Conservation (phyloP, 2,888 invertebrate species). For the Drosophila tanythrix region DNA sequence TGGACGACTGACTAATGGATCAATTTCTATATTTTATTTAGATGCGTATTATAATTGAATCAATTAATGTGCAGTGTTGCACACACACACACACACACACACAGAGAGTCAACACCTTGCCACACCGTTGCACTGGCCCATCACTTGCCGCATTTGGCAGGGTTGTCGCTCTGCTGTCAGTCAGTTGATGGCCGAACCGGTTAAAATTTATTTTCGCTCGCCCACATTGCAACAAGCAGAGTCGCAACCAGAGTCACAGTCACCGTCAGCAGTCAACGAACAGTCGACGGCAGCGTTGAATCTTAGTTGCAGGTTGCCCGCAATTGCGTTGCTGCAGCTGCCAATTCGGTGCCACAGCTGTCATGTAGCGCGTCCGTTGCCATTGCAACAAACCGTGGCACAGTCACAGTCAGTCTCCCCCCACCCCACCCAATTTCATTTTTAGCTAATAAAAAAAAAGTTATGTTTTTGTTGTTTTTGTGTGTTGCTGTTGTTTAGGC, state of each 20-base stretch:
- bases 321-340: conserved; percentile 56
- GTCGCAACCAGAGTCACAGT: not conserved
- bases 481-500: conserved; percentile 72
- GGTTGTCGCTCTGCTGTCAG: conserved; percentile 35
- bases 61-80: not conserved
- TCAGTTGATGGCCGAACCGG: conserved; percentile 47
- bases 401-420: conserved; percentile 20
- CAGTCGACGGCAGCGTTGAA: conserved; percentile 17
- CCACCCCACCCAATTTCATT: conserved; percentile 23
- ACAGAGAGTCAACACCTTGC: conserved; percentile 6
- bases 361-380: conserved; percentile 79
- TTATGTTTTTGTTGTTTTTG: conserved; percentile 10
- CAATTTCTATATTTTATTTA: not conserved
- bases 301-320: conserved; percentile 52
- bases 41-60: not conserved
- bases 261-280: conserved; percentile 2
- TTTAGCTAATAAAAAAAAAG: conserved; percentile 33
- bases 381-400: conserved; percentile 67
- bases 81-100: too few species aligned
- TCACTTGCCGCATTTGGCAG: conserved; percentile 11
- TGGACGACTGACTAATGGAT: not conserved
- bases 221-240: conserved; percentile 35
- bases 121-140: not conserved
- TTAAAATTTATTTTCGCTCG: conserved; percentile 48
- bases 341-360: conserved; percentile 80